Conservation (phyloP, 2,888 invertebrate genomes). For the Elegia similella region DNA sequence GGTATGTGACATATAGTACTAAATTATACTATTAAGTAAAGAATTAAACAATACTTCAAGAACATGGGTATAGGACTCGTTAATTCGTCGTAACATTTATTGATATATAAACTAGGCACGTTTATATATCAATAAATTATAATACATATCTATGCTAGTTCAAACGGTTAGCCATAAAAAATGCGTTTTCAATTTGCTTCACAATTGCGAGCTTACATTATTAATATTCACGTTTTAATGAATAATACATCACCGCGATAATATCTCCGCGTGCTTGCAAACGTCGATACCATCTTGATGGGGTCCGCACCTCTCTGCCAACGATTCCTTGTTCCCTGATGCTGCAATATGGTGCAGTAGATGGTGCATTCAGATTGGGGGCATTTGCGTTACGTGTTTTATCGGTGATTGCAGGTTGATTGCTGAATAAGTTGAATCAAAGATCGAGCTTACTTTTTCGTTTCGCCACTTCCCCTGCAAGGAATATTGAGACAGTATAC, state of each 20-base stretch:
- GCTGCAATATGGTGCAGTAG: neutral
- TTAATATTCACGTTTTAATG: conserved; percentile 41
- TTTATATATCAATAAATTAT: too few species aligned
- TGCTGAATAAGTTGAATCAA: neutral
- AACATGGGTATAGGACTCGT: too few species aligned
- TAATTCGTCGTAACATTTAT: too few species aligned
- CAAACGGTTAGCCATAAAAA: neutral
- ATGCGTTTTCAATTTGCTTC: neutral
- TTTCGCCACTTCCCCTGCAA: too few species aligned
- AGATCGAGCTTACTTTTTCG: too few species aligned
- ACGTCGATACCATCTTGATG: conserved; percentile 57
- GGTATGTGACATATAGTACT: too few species aligned
- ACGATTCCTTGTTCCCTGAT: too few species aligned
- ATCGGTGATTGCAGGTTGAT: neutral
- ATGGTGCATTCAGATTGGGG: neutral
- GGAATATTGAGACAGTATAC: neutral
- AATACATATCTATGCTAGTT: too few species aligned
- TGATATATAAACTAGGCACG: too few species aligned
- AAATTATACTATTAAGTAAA: too few species aligned
- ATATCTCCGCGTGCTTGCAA: conserved; percentile 48
- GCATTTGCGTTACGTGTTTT: conserved; percentile 6
- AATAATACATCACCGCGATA: conserved; percentile 71
- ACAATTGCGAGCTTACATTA: conserved; percentile 18
- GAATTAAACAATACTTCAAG: too few species aligned
- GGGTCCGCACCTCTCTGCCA: conserved; percentile 43